Conservation (phyloP, 2,888 invertebrate species). For the Hofmannophila pseudospretella region DNA sequence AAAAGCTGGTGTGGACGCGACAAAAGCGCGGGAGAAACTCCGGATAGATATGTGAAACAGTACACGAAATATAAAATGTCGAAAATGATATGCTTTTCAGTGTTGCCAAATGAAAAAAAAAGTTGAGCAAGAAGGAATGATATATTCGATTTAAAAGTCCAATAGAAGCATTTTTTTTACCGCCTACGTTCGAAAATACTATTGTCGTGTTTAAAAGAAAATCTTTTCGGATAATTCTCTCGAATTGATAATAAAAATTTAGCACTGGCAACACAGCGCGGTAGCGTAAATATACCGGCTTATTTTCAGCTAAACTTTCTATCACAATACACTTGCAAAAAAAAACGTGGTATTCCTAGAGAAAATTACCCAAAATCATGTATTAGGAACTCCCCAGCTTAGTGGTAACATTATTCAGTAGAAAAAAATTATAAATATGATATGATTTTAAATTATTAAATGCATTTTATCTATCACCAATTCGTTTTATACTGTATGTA, state of each 20-base stretch:
- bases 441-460: slow-evolving; percentile 36
- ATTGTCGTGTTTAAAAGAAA: slow-evolving; percentile 32
- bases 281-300: slow-evolving; percentile 52
- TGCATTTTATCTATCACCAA: slow-evolving; percentile 41
- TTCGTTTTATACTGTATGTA: slow-evolving; percentile 31
- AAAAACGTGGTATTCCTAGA: background rate
- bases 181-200: slow-evolving; percentile 36
- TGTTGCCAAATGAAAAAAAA: slow-evolving; percentile 16
- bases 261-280: slow-evolving; percentile 46
- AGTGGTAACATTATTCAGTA: slow-evolving; percentile 8
- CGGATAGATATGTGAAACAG: slow-evolving; percentile 12
- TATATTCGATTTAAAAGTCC: slow-evolving; percentile 10
- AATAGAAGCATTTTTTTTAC: slow-evolving; percentile 7
- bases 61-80: slow-evolving; percentile 9
- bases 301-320: slow-evolving; percentile 40
- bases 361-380: slow-evolving; percentile 28
- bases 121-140: slow-evolving; percentile 36
- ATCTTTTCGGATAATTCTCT: slow-evolving; percentile 18
- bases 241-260: slow-evolving; percentile 36
- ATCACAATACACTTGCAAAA: slow-evolving; percentile 20
- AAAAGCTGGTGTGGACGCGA: too few relatives aligned
- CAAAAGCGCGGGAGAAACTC: too few relatives aligned
- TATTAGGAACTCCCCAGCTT: slow-evolving; percentile 36
- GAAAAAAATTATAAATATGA: slow-evolving; percentile 15
- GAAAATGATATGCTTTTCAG: slow-evolving; percentile 13